phyloP scores from a whole-genome alignment of 2,113 vertebrate genomes.

The Scortum barcoo region DNA sequence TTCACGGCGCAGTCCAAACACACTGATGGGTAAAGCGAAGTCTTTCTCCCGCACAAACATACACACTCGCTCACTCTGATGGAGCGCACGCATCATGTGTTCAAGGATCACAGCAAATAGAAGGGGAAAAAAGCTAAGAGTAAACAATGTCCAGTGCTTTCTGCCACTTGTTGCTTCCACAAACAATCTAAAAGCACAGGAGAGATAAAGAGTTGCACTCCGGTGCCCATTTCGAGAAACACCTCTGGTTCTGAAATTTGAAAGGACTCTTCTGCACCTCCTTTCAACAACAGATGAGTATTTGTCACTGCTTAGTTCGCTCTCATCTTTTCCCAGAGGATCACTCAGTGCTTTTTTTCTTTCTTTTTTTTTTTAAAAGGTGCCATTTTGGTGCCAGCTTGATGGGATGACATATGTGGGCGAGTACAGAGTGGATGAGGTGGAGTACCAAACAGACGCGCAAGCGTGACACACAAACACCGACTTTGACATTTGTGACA shows the following conservation, averaged over 20 bases:
- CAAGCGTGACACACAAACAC: conserved; percentile 35
- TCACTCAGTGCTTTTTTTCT: not conserved
- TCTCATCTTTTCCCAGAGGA: conserved; percentile 9
- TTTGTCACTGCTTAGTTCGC: conserved; percentile 5
- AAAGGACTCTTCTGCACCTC: conserved; percentile 29
- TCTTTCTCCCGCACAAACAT: not conserved
- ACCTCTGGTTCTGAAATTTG: conserved; percentile 21
- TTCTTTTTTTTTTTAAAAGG: too few relatives aligned
- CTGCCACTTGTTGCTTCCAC: conserved; percentile 15
- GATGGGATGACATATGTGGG: conserved; percentile 31
- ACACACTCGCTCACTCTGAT: conserved; percentile 31
- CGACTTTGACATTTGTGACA: conserved; percentile 4
- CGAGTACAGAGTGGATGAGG: conserved; percentile 26
- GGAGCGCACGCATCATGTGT: conserved; percentile 18
- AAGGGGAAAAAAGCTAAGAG: conserved; percentile 31
- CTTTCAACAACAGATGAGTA: conserved; percentile 6
- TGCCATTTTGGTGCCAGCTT: conserved; percentile 29
- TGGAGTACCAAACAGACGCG: conserved; percentile 29
- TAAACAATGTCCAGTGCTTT: conserved; percentile 50
- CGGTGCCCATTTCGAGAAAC: not conserved
- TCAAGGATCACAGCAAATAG: conserved; percentile 58
- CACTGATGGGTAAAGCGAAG: conserved; percentile 4
- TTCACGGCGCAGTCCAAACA: conserved; percentile 9
- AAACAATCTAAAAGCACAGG: conserved; percentile 38
- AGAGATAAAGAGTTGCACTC: conserved; percentile 31